Evolutionary conservation across 2,888 invertebrate species (phyloP).

Genomic region (Campaea margaritaria): DNA sequence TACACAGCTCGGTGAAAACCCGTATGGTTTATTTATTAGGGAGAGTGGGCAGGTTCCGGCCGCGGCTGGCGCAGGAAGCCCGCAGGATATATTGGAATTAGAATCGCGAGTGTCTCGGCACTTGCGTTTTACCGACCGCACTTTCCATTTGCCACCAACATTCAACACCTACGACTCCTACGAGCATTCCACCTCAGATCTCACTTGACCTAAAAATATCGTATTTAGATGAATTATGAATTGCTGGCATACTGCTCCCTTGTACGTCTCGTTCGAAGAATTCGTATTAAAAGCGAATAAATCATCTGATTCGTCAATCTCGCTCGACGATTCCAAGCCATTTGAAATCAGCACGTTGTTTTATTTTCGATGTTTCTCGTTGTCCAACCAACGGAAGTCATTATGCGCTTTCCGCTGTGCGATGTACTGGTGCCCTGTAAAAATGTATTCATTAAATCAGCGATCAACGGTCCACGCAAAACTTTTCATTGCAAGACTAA

Average conservation of each 20-base stretch:
- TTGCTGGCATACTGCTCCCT: too few relatives aligned
- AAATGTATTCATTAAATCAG: slow-evolving; percentile 81
- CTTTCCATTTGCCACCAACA: slow-evolving; percentile 64
- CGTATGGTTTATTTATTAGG: slow-evolving; percentile 67
- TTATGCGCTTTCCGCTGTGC: slow-evolving; percentile 81
- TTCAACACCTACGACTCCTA: not conserved
- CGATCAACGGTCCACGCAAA: slow-evolving; percentile 62
- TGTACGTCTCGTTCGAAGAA: too few relatives aligned
- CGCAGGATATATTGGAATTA: slow-evolving; percentile 77
- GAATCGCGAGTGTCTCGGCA: slow-evolving; percentile 69
- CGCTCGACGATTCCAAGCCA: slow-evolving; percentile 41
- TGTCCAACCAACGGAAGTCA: slow-evolving; percentile 77
- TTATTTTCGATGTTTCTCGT: slow-evolving; percentile 77
- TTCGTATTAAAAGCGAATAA: too few relatives aligned
- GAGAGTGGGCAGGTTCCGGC: slow-evolving; percentile 66
- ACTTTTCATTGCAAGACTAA: slow-evolving; percentile 57
- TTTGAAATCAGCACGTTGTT: slow-evolving; percentile 54
- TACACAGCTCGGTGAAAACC: slow-evolving; percentile 40
- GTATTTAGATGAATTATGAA: too few relatives aligned
- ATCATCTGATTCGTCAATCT: slow-evolving; percentile 40
- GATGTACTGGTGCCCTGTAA: slow-evolving; percentile 73
- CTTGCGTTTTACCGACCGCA: slow-evolving; percentile 67
- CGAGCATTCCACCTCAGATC: slow-evolving; percentile 28
- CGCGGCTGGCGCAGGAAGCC: slow-evolving; percentile 68
- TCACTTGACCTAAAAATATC: slow-evolving; percentile 49